Conservation (phyloP, 2,113 vertebrate species). For the Neolamprologus modestus region DNA sequence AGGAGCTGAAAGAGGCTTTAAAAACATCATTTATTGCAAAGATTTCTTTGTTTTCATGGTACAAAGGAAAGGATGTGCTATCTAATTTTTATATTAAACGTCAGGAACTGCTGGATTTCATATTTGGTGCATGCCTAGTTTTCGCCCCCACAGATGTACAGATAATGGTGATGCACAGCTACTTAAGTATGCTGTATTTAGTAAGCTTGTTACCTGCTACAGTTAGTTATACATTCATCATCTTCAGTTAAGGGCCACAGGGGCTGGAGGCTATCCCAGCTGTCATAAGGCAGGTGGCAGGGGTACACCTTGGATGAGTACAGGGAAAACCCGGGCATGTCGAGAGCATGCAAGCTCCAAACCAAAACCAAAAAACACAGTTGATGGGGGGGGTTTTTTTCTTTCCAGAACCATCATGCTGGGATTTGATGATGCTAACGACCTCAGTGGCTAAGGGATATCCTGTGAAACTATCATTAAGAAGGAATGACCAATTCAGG, state of each 20-base stretch:
- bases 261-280: neutral
- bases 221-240: neutral
- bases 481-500: neutral
- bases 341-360: neutral
- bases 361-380: neutral
- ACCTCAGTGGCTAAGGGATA: neutral
- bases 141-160: neutral
- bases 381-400: accelerated
- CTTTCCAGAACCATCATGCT: neutral
- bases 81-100: neutral
- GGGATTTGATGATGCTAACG: neutral
- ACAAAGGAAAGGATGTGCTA: neutral
- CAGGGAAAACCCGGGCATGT: neutral
- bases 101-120: neutral
- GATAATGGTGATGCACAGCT: neutral
- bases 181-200: neutral
- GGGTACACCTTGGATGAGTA: neutral
- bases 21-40: neutral
- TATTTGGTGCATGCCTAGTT: neutral
- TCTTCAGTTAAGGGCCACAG: neutral
- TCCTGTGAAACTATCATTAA: neutral
- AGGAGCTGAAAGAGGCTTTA: neutral
- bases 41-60: neutral
- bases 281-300: neutral
- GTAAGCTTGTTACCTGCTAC: neutral